These are phyloP conservation scores for Urechis unicinctus DNA, from an alignment of 2,888 invertebrate species.

Conservation along the genomic window DNA sequence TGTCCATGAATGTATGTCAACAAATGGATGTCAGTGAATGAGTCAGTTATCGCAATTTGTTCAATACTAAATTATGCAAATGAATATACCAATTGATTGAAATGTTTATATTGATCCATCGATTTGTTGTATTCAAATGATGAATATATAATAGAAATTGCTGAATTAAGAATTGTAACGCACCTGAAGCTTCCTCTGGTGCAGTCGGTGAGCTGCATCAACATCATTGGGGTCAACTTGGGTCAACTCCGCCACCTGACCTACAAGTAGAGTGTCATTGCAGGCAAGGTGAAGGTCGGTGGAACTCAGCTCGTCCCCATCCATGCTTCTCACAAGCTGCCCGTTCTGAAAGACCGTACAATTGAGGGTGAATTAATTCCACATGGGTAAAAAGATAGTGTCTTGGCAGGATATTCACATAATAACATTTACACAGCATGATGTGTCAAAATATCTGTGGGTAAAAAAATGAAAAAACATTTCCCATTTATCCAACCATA, in stretches of 20 bases:
- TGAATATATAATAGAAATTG: background rate
- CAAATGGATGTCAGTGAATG: too few relatives aligned
- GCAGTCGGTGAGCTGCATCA: constrained; percentile 37
- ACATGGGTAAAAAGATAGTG: too few relatives aligned
- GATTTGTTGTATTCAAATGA: background rate
- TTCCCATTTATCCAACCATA: too few relatives aligned
- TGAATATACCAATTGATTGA: background rate
- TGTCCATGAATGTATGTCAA: too few relatives aligned
- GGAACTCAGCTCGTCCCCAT: constrained; percentile 46
- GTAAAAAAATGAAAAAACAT: too few relatives aligned
- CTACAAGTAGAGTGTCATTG: constrained; percentile 46
- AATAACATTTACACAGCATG: too few relatives aligned
- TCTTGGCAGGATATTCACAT: too few relatives aligned
- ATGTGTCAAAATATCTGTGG: too few relatives aligned
- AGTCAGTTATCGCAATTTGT: too few relatives aligned
- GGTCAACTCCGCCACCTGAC: constrained; percentile 45
- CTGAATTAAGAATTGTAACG: background rate
- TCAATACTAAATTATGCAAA: too few relatives aligned
- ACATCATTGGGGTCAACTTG: constrained; percentile 32
- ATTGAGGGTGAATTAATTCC: too few relatives aligned
- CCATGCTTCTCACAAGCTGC: constrained; percentile 46
- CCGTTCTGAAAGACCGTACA: constrained; percentile 37
- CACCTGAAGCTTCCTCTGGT: constrained; percentile 46
- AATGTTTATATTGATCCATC: background rate
- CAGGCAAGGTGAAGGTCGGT: constrained; percentile 48